These are phyloP conservation scores for Drosophila obscura DNA, from an alignment of 1,140 invertebrate genomes.

Conservation along the genomic window DNA sequence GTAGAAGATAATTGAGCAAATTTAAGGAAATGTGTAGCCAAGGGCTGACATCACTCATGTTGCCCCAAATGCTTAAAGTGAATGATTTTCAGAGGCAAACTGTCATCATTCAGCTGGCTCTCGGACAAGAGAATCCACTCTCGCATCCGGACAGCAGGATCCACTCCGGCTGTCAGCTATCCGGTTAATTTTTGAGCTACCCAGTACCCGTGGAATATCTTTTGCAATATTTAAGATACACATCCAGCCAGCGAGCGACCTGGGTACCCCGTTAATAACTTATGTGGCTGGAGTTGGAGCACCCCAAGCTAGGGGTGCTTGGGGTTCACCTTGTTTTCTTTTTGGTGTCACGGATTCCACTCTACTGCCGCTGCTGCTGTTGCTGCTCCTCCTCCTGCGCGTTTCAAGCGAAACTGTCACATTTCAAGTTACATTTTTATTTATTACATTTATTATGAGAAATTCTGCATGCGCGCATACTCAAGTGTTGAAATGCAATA, in stretches of 20 bases:
- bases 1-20: slow-evolving; percentile 30
- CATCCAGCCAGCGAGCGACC: slow-evolving; percentile 5
- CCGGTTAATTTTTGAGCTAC: slow-evolving; percentile 33
- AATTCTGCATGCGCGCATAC: slow-evolving; percentile 76
- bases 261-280: slow-evolving; percentile 53
- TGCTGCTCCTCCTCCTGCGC: neutral
- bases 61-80: slow-evolving; percentile 2
- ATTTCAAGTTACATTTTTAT: slow-evolving; percentile 80
- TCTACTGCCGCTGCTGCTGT: slow-evolving; percentile 7
- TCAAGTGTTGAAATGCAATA: slow-evolving; percentile 82
- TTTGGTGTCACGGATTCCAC: slow-evolving; percentile 18
- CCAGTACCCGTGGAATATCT: neutral
- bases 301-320: slow-evolving; percentile 22
- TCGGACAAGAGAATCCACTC: neutral
- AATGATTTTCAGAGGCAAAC: slow-evolving; percentile 6
- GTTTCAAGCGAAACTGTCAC: slow-evolving; percentile 70
- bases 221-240: slow-evolving; percentile 24
- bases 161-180: slow-evolving; percentile 38
- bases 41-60: slow-evolving; percentile 38
- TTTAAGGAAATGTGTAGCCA: slow-evolving; percentile 43
- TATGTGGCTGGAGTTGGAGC: slow-evolving; percentile 35
- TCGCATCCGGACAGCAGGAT: slow-evolving; percentile 4
- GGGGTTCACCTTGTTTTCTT: slow-evolving; percentile 35
- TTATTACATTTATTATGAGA: slow-evolving; percentile 83
- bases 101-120: slow-evolving; percentile 15